Base-by-base conservation (phyloP, 2,888 invertebrate species). In the Amaurobius ferox region DNA sequence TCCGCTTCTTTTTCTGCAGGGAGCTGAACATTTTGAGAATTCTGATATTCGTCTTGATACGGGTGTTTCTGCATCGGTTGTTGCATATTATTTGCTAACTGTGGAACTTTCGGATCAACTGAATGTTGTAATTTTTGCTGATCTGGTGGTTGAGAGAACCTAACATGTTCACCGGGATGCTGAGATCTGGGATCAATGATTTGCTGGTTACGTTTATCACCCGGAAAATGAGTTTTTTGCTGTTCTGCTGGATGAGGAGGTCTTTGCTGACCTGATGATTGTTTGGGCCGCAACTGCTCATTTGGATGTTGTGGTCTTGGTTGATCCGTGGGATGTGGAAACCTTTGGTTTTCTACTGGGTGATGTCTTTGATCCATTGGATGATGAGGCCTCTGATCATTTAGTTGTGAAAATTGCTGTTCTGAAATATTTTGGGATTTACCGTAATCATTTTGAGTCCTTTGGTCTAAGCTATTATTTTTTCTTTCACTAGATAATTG, bases 211-310 rank as follows among this genome's bases (percentile, higher is more conserved):
- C 13, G 2, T 16, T 66, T 72, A 66, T 72, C 72, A 32, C 28
- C 9, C 19, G 68, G 35, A 32, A 70, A 62, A 1, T n/a, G 48
- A 3, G n/a, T 61, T 16, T 73, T 26, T 13, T 40, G 35, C 13
- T 68, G 68, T 28, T 64, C 64, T 39, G 9, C 40, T 28, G 29
- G 70, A 11, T 29, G 70, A 1, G 26, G 9, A 35, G 70, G 40
- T 32, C 74, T 68, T 61, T 39, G 61, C 35, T 66, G 32, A 71
- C 77, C 77, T 11, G 30, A 23, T 6, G 76, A 19, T 13, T 68
- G 68, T 19, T 68, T 28, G 2, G 67, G 35, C 32, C 32, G 40
- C 1, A 48, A 35, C n/a, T 32, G 67, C 3, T 32, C 67, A 19
- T 19, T 40, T 67, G 48, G 73, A 28, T 64, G 73, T 7, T 35